Base-by-base conservation (phyloP, 2,113 vertebrate genomes). In the Stegostoma tigrinum region DNA sequence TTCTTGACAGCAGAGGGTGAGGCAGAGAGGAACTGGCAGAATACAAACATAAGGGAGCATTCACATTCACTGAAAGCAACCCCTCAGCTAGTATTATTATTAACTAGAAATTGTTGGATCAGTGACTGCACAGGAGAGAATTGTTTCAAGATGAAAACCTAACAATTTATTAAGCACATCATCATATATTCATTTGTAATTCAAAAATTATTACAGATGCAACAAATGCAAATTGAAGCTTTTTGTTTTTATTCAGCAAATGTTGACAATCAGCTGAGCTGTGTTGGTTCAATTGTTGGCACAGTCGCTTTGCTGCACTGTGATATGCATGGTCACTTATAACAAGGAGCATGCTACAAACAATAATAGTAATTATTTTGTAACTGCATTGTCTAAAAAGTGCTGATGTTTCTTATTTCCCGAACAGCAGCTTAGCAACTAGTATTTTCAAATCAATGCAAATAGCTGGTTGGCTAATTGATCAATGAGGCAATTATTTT, bases 151-250 rank as follows among this genome's bases (percentile, higher is more conserved):
- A 38, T 23, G 34, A 17, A 93, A 93, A 21, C 15, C 38, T 14
- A 93, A 67, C 61, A 66, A 7, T 38, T 5, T 93, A 34, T 66
- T 66, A 61, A 38, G 61, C 66, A 38, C 38, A 24, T 93, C 89
- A 93, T 34, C 38, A 93, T 38, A 93, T 38, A n/a, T 93, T 93
- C 8, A 61, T 90, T 30, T 64, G 48, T 55, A 90, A 38, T 66
- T 93, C 34, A 93, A 93, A 93, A 93, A 93, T 93, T n/a, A 93
- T 66, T 64, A 93, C 17, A 93, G 61, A 38, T 93, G 55, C 55
- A 19, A 93, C 55, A 93, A 66, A 66, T 38, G 61, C 61, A 93
- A 93, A 67, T 66, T 24, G 5, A 38, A 93, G 6, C n/a, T 14
- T 66, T 93, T 42, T 66, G 34, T n/a, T 66, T 38, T 93, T 66